Evolutionary conservation across 2,888 invertebrate genomes (phyloP).

Genomic region (Pristionchus maxplancki): DNA sequence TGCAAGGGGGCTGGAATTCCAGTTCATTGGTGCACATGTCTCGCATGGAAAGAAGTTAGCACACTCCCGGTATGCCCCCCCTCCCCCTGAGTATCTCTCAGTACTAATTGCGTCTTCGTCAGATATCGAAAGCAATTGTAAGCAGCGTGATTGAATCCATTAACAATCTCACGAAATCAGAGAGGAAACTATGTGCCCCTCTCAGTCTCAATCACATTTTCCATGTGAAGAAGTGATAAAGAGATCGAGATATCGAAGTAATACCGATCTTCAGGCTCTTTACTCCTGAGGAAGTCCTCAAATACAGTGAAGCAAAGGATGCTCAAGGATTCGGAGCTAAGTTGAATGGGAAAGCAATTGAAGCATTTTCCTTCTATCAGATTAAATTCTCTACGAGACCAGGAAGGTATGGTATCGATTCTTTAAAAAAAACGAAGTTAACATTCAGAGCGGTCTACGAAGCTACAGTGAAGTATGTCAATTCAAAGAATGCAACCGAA

Average conservation of each 20-base stretch:
- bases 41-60: constrained; percentile 46
- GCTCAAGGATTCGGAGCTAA: not conserved
- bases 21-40: constrained; percentile 47
- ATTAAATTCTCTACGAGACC: not conserved
- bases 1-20: constrained; percentile 18
- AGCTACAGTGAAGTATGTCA: not conserved
- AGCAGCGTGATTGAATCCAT: not conserved
- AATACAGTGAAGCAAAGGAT: not conserved
- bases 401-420: not conserved
- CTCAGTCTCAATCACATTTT: not conserved
- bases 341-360: not conserved
- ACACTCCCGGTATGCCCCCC: not conserved
- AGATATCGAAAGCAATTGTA: not conserved
- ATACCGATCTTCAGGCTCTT: not conserved
- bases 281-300: not conserved
- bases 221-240: not conserved
- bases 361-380: not conserved
- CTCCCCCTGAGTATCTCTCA: not conserved
- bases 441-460: not conserved
- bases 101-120: not conserved
- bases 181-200: constrained; percentile 1
- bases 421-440: not conserved
- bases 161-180: not conserved
- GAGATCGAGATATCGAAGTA: not conserved
- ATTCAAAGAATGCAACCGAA: not conserved